These are phyloP conservation scores for Zaprionus africanus DNA, from an alignment of 1,140 invertebrate genomes.

Conservation along the genomic window DNA sequence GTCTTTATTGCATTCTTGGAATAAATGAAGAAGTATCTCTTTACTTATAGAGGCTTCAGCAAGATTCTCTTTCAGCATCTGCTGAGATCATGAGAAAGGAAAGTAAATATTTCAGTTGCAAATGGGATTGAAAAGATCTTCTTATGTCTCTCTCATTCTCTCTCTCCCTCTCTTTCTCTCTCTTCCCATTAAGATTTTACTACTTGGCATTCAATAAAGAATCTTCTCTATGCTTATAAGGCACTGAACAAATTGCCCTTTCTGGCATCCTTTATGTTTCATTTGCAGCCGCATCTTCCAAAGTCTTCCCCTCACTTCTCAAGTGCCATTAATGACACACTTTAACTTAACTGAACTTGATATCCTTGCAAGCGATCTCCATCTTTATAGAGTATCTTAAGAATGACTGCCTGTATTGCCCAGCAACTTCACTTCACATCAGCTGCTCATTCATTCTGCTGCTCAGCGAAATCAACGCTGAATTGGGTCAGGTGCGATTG, in stretches of 20 bases:
- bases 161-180: neutral
- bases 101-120: neutral
- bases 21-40: neutral
- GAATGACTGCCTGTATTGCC: neutral
- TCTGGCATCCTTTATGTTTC: neutral
- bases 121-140: neutral
- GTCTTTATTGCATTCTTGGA: neutral
- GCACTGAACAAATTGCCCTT: neutral
- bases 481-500: slow-evolving; percentile 67
- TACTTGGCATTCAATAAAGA: neutral
- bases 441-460: slow-evolving; percentile 36
- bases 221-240: too few species aligned
- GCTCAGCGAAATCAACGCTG: slow-evolving; percentile 31
- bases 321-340: neutral
- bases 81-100: neutral
- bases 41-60: neutral
- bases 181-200: too few species aligned
- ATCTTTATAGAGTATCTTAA: slow-evolving; percentile 1
- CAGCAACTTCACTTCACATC: slow-evolving; percentile 26
- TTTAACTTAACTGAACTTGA: neutral
- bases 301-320: neutral
- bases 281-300: neutral
- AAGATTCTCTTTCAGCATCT: neutral
- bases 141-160: neutral
- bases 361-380: neutral